Percentiles rank a stretch among this genome's conserved stretches.
Conservation (phyloP, 2,113 vertebrate genomes). For the Formicarius rufipectus region DNA sequence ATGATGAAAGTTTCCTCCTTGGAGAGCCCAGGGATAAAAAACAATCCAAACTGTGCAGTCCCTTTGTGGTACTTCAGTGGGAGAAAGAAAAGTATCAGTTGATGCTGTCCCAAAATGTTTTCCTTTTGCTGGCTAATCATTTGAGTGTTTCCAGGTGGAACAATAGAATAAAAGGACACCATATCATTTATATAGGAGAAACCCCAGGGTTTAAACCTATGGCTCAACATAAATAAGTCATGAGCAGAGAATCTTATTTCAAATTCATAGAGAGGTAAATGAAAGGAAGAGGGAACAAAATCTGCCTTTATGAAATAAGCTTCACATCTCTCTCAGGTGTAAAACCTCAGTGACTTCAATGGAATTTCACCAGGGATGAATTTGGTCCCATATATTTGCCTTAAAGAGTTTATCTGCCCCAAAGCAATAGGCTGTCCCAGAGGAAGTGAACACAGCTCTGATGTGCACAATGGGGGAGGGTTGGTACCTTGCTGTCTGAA, state of each 20-base stretch:
- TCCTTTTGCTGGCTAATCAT: neutral
- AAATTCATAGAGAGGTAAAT: slow-evolving; percentile 9
- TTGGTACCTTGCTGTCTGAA: neutral
- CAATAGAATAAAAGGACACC: neutral
- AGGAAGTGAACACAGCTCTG: neutral
- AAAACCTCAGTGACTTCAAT: neutral
- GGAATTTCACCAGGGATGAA: neutral
- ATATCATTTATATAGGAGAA: neutral
- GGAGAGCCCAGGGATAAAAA: neutral
- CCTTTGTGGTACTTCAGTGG: neutral
- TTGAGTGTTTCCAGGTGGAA: neutral
- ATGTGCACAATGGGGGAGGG: neutral
- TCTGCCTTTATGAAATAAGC: neutral
- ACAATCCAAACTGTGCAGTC: neutral
- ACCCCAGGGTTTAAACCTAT: neutral
- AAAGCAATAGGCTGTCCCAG: neutral
- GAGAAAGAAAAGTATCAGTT: neutral
- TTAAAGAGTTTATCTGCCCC: neutral
- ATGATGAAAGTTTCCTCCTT: neutral
- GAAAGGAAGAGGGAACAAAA: neutral
- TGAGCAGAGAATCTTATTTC: neutral
- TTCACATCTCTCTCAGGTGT: neutral
- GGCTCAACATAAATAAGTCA: slow-evolving; percentile 32
- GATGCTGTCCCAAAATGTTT: neutral
- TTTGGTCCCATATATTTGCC: neutral